These are phyloP conservation scores for Heliothis subflexa DNA, from an alignment of 1,140 invertebrate genomes.

Conservation along the genomic window DNA sequence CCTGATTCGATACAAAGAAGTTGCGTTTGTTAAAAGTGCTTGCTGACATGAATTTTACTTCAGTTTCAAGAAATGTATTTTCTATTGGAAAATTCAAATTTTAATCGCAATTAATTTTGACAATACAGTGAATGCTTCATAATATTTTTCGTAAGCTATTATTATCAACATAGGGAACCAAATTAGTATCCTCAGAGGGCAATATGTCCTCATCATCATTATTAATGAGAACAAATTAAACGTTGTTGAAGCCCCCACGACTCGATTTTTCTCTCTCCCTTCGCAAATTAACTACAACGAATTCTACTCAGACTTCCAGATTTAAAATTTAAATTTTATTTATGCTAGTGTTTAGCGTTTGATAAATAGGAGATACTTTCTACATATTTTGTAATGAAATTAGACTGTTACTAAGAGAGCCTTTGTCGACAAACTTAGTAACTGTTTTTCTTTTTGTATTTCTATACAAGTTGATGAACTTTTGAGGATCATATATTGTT, in stretches of 20 bases:
- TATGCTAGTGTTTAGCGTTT: slow-evolving; percentile 34
- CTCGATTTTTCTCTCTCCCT: slow-evolving; percentile 76
- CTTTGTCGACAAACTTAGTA: no score
- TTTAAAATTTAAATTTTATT: slow-evolving; percentile 44
- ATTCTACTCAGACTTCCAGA: slow-evolving; percentile 67
- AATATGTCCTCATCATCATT: slow-evolving; percentile 75
- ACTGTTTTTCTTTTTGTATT: no score
- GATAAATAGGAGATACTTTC: neutral
- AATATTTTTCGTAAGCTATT: neutral
- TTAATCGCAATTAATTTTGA: neutral
- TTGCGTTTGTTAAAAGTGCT: no score
- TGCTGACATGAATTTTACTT: no score
- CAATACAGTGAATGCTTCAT: slow-evolving; percentile 8
- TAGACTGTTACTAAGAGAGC: neutral
- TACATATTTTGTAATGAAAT: neutral
- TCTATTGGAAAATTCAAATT: neutral
- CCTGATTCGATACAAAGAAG: no score
- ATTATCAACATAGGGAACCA: slow-evolving; percentile 51
- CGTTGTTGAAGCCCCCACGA: slow-evolving; percentile 66
- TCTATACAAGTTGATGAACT: no score
- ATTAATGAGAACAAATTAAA: slow-evolving; percentile 82
- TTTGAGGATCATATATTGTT: no score
- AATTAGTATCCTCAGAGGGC: slow-evolving; percentile 68
- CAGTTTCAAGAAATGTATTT: no score
- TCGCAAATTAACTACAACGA: slow-evolving; percentile 78